Evolutionary conservation across 2,113 vertebrate species (phyloP), one percentile per base, ranked within the genome.

Genomic region (Geococcyx californianus): DNA sequence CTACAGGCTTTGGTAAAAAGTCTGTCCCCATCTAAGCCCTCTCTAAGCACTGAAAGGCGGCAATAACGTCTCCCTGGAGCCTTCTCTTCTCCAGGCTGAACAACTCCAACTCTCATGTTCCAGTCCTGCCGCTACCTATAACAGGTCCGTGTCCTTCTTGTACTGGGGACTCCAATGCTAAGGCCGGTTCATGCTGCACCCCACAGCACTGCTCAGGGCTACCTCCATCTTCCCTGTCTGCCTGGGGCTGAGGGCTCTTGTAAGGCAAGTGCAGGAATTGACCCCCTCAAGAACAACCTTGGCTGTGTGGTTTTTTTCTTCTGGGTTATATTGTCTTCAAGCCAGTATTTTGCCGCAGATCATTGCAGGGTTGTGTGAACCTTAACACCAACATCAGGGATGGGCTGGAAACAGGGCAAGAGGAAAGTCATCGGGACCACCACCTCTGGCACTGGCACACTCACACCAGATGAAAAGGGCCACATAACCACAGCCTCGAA

Each of bases 381-480:
- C 33, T 28, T 54, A 51, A 14, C 7, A 73, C 17, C 40, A 77
- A 4, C 10, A 79, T 5, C 6, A 86, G 55, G 55, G 13, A 69
- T 55, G 25, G 59, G 23, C n/a, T n/a, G 62, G 56, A 60, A 78
- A 78, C 5, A 33, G 6, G 54, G 47, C 38, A 58, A 86, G 51
- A 87, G 21, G 4, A 74, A 45, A 70, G 33, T 20, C 47, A 62
- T 55, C 0, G 0, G 25, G 33, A 86, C 6, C 31, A 54, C 19
- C 4, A 45, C 38, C 19, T 73, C 19, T 45, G 68, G 47, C 52
- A 84, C 2, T 0, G 1, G 42, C 62, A 87, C 13, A 15, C 34
- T 47, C 52, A 59, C 0, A 1, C 1, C 0, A 0, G 19, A n/a
- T 78, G 60, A 67, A 58, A 85, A 68, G 6, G 8, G 23, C 4